A percentile compares a stretch with the other conserved stretches of the same genome.
phyloP scores from a whole-genome alignment of 2,113 vertebrate genomes.

The pig (Sus scrofa) region T2T-Sscrofa CM000828.6:39862001-39862500 shows the following conservation, averaged over 20 bases:
- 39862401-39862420: neutral
- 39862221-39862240: neutral
- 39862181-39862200: neutral
- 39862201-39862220: neutral
- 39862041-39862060: neutral
- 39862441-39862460: neutral
- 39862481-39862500: constrained; percentile 10
- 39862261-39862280: neutral
- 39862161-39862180: neutral
- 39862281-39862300: neutral
- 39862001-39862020: neutral
- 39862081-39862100: neutral
- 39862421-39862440: neutral
- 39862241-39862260: neutral
- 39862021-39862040: neutral
- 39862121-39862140: neutral
- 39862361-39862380: neutral
- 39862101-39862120: neutral
- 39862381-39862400: neutral
- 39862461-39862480: neutral
- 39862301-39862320: neutral
- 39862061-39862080: neutral
- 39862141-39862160: neutral
- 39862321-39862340: neutral
- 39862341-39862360: neutral